Evolutionary conservation across 1,140 invertebrate species (phyloP), one percentile per base, ranked within the genome.

Genomic region (Cyphomyrmex costatus): DNA sequence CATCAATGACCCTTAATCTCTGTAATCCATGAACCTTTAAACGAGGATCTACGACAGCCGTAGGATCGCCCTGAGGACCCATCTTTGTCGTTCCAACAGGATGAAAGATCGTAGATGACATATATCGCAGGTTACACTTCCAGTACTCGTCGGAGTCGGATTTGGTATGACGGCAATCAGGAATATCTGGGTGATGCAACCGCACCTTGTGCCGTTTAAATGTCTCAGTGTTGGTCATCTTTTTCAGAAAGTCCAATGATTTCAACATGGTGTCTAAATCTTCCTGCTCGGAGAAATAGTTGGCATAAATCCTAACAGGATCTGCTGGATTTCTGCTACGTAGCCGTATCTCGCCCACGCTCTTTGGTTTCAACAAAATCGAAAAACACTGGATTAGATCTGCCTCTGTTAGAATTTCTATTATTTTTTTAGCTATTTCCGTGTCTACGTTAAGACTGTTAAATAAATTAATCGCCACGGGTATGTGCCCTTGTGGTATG

Each of bases 11-110:
- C 80, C 98, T 94, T 21, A 98, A 92, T 0, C 97, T 96, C 78
- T 96, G 95, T 0, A 98, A 91, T 3, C 97, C 97, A 79, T 98
- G 96, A 0, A 98, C 97, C 88, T 96, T 94, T 3, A 98, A 92
- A 82, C 96, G 93, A 0, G 97, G 95, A 95, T 98, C 97, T 0
- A 98, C 97, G 0, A 98, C 98, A 0, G 98, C 96, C 0, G 51
- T 68, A 0, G 78, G 90, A 85, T 96, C 96, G 3, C 66, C 21
- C 0, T 27, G 16, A 0, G 94, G 92, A 3, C 96, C 96, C 96
- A 97, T 97, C 89, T 95, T 96, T 63, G 95, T 95, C 0, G 95
- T 96, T 0, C 95, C 95, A 5, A 92, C 92, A 0, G 94, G 90
- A 89, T 95, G 95, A 73, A 95, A 96, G 2, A 96, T 86, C 0